phyloP scores from a whole-genome alignment of 2,797 vertebrate genomes.

The Hemibagrus guttatus region DNA sequence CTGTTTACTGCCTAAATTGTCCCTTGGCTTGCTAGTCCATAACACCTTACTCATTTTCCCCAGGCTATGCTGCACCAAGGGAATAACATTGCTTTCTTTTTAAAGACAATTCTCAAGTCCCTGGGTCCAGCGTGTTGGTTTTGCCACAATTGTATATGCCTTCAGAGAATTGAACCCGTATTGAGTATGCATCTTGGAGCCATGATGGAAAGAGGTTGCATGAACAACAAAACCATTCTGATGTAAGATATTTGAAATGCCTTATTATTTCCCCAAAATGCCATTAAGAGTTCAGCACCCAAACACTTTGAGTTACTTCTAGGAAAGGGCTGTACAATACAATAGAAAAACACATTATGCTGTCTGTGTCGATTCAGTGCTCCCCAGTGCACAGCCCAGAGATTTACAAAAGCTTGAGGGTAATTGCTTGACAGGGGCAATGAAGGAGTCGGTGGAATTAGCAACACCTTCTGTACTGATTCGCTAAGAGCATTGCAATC shows the following conservation, averaged over 20 bases:
- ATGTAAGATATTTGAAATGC: background rate
- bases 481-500: conserved; percentile 55
- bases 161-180: background rate
- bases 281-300: background rate
- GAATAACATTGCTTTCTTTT: conserved; percentile 20
- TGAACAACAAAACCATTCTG: background rate
- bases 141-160: conserved; percentile 9
- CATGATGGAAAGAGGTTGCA: background rate
- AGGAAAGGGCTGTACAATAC: conserved; percentile 6
- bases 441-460: conserved; percentile 49
- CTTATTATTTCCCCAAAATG: background rate
- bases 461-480: conserved; percentile 60
- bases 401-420: conserved; percentile 54
- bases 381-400: conserved; percentile 40
- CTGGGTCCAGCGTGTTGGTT: conserved; percentile 46
- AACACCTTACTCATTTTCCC: conserved; percentile 18
- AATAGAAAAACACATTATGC: conserved; percentile 25
- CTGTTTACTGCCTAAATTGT: conserved; percentile 38
- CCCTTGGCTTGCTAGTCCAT: conserved; percentile 13
- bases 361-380: conserved; percentile 32
- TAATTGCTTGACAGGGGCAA: conserved; percentile 40
- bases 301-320: conserved; percentile 1
- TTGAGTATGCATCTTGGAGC: background rate
- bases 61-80: conserved; percentile 22
- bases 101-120: conserved; percentile 34